phyloP scores from a whole-genome alignment of 2,888 invertebrate genomes.

The Tipula vernalis region DNA sequence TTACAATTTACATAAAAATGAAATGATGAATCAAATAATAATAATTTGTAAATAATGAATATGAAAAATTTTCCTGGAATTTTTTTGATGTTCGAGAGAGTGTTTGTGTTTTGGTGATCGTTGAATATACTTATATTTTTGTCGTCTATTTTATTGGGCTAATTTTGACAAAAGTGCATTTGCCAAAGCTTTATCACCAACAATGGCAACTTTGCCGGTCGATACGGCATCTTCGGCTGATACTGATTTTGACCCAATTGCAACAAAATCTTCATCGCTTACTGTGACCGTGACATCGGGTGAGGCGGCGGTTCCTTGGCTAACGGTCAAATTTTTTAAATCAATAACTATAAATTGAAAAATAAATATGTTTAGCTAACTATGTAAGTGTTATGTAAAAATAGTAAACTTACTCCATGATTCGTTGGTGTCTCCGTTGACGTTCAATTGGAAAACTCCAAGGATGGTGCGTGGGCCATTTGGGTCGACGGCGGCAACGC shows the following conservation, averaged over 20 bases:
- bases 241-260: slow-evolving; percentile 9
- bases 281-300: slow-evolving; percentile 13
- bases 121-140: not conserved
- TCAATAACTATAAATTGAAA: slow-evolving; percentile 10
- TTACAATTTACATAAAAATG: not conserved
- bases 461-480: slow-evolving; percentile 14
- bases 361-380: not conserved
- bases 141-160: not conserved
- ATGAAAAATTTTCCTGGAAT: not conserved
- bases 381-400: not conserved
- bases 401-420: not conserved
- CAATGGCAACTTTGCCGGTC: slow-evolving; percentile 11
- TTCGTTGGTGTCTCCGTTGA: slow-evolving; percentile 8
- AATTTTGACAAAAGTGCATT: not conserved
- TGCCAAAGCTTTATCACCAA: slow-evolving; percentile 12
- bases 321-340: slow-evolving; percentile 13
- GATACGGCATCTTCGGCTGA: slow-evolving; percentile 1
- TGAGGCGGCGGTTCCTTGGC: slow-evolving; percentile 8
- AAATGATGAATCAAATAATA: not conserved
- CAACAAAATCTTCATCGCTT: slow-evolving; percentile 12
- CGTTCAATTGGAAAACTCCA: slow-evolving; percentile 15
- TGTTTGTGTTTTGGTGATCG: not conserved
- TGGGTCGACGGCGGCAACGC: slow-evolving; percentile 14
- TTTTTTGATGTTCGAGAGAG: not conserved
- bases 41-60: not conserved